Percentiles rank a stretch among this genome's conserved stretches.
phyloP scores from a whole-genome alignment of 2,888 invertebrate genomes.

The Julus scanicus region DNA sequence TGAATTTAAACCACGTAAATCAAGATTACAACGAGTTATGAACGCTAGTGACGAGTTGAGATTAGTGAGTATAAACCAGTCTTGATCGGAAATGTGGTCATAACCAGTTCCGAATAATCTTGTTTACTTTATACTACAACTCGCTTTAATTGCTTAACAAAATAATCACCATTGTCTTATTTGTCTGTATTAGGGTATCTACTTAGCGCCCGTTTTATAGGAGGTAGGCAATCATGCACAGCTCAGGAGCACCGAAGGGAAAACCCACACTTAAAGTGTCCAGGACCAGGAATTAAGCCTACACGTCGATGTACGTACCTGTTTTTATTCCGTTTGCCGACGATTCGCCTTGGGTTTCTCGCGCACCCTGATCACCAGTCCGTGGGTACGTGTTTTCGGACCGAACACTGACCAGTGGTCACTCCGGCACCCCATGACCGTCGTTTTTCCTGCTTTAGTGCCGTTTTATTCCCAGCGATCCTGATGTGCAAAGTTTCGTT shows the following conservation, averaged over 20 bases:
- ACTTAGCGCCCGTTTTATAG: neutral
- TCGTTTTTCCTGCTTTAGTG: neutral
- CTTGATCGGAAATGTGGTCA: too few species aligned
- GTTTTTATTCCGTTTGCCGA: neutral
- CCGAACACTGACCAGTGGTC: constrained; percentile 33
- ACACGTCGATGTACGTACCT: neutral
- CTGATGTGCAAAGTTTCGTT: too few species aligned
- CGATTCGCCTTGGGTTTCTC: constrained; percentile 6
- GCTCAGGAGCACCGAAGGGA: neutral
- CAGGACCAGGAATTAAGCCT: neutral
- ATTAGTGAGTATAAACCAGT: too few species aligned
- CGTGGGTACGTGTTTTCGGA: neutral
- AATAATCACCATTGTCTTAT: too few species aligned
- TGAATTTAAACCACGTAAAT: too few species aligned
- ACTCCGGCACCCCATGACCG: constrained; percentile 11
- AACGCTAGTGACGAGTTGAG: too few species aligned
- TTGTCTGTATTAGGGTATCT: neutral
- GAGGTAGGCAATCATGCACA: neutral
- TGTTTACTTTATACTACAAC: too few species aligned
- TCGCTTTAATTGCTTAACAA: too few species aligned
- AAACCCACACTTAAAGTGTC: neutral
- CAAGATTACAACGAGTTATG: too few species aligned
- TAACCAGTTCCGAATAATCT: too few species aligned
- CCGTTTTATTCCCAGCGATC: neutral
- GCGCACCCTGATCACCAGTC: constrained; percentile 25